Base-by-base conservation (phyloP, 92 coral and sea anemone genomes). In the Plumapathes pennacea region DNA sequence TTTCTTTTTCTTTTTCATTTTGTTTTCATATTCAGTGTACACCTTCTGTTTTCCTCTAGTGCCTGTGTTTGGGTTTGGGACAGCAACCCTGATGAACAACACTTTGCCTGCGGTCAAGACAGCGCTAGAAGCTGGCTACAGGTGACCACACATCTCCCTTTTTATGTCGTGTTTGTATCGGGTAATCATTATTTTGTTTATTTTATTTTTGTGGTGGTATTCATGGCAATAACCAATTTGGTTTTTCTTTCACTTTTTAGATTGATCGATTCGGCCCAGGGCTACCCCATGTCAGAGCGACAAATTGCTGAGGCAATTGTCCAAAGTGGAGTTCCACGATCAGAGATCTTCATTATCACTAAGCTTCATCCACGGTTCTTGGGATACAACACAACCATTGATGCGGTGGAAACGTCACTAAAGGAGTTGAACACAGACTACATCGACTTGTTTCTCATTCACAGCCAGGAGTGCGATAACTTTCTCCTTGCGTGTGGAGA, bases 41-140 rank as follows among this genome's bases (percentile, higher is more conserved):
- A 1, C 10, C 25, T 7, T 41, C 29, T 46, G 2, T 37, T 13
- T 21, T 37, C 32, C 36, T 56, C 1, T 30, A 94, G 99, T 94
- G 99, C 94, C 96, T 5, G 94, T 90, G 30, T 80, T 94, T 89
- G 99, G 99, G 9, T 70, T 94, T 69, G 99, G 99, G 10, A 94
- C 99, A 42, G 91, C 84, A 2, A 72, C 68, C 0, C 72, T 88
- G 46, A 66, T 67, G 66, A 64, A 84, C 23, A 85, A 88, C 54
- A 94, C 97, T 8, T 24, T 71, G 4, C 55, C 51, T 50, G 83
- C 90, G 5, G 82, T 94, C 47, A 75, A 76, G 49, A 60, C 94
- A 36, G 99, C 99, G 1, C 79, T 94, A 15, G 88, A 89, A 44
- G 57, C 71, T 20, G 99, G 99, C 15, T 94, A 94, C 86, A 94